phyloP scores from a whole-genome alignment of 2,888 invertebrate species.

The Pheosia gnoma region DNA sequence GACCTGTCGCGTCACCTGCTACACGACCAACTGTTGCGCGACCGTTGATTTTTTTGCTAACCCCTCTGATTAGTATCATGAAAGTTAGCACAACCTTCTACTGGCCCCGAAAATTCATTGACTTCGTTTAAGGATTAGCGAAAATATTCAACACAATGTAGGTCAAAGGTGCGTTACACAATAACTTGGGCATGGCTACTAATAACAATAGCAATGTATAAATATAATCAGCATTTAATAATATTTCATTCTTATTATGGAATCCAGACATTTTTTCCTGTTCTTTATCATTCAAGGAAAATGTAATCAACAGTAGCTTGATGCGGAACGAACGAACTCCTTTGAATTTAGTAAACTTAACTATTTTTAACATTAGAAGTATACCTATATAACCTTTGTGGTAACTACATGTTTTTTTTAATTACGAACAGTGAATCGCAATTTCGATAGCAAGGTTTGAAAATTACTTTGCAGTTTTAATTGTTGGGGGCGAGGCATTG shows the following conservation, averaged over 20 bases:
- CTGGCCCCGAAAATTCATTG: conserved; percentile 8
- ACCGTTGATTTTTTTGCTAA: conserved; percentile 81
- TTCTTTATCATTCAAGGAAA: conserved; percentile 60
- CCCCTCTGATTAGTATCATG: conserved; percentile 61
- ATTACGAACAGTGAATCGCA: conserved; percentile 43
- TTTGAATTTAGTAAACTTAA: conserved; percentile 14
- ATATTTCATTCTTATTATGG: conserved; percentile 33
- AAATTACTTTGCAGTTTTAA: conserved; percentile 21
- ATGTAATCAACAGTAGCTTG: conserved; percentile 34
- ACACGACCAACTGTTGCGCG: conserved; percentile 80
- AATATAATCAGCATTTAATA: conserved; percentile 23
- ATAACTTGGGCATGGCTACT: conserved; percentile 8
- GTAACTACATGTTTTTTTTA: conserved; percentile 51
- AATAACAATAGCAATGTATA: conserved; percentile 19
- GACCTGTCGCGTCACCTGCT: conserved; percentile 83
- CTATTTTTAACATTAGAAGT: conserved; percentile 25
- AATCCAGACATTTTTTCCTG: conserved; percentile 51
- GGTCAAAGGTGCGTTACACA: neutral
- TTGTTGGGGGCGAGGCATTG: conserved; percentile 32
- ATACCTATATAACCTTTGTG: neutral
- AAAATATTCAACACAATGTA: neutral
- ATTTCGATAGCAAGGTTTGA: conserved; percentile 32
- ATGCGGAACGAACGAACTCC: conserved; percentile 17
- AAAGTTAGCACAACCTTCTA: conserved; percentile 67
- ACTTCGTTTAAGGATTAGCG: neutral